A percentile compares a stretch with the other conserved stretches of the same genome.
These are phyloP conservation scores for Scophthalmus maximus DNA, from an alignment of 2,113 vertebrate species.

Conservation along the genomic window DNA sequence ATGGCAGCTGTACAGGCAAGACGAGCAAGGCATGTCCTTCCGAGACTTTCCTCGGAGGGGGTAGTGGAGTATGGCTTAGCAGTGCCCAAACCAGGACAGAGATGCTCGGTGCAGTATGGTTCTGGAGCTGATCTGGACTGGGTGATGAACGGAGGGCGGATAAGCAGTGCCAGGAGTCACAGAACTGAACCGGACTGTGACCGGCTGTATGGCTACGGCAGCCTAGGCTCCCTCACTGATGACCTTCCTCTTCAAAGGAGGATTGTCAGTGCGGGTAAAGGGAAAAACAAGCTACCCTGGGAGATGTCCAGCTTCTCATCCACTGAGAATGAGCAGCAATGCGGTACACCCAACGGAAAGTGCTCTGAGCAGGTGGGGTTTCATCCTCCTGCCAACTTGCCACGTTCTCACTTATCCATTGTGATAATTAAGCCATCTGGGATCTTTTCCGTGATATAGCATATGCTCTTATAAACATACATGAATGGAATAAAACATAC, in stretches of 20 bases:
- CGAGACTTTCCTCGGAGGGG: slow-evolving; percentile 82
- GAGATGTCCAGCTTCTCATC: slow-evolving; percentile 80
- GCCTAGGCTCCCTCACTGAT: slow-evolving; percentile 67
- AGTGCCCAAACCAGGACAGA: slow-evolving; percentile 80
- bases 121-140: slow-evolving; percentile 89
- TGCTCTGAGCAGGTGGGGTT: slow-evolving; percentile 86
- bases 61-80: slow-evolving; percentile 86
- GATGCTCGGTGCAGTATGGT: slow-evolving; percentile 60
- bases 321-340: slow-evolving; percentile 63
- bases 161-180: slow-evolving; percentile 84
- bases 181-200: slow-evolving; percentile 73
- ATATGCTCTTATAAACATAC: neutral
- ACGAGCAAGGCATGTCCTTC: slow-evolving; percentile 86
- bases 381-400: neutral
- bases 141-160: slow-evolving; percentile 85
- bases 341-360: slow-evolving; percentile 58
- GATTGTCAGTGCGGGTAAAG: slow-evolving; percentile 90
- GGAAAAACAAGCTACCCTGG: slow-evolving; percentile 94
- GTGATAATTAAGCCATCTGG: slow-evolving; percentile 22
- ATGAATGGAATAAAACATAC: too few relatives aligned
- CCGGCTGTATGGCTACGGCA: slow-evolving; percentile 69
- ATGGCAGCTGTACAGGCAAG: slow-evolving; percentile 89
- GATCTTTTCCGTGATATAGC: neutral
- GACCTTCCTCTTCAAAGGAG: slow-evolving; percentile 79
- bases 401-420: slow-evolving; percentile 4